Evolutionary conservation across 2,113 vertebrate species (phyloP), one percentile per base, ranked within the genome.

Genomic region (Brachionichthys hirsutus): DNA sequence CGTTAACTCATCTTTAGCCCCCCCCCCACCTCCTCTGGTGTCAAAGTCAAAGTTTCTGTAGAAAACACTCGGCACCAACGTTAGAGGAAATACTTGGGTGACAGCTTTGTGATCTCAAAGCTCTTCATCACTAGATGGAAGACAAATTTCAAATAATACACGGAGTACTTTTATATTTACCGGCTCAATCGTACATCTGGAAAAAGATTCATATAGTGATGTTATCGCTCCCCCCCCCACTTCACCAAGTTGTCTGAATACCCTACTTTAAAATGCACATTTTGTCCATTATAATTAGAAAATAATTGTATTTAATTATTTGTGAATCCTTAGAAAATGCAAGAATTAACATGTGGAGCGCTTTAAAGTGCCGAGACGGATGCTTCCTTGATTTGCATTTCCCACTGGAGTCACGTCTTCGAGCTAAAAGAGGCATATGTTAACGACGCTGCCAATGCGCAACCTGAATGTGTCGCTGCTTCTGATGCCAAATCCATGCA

Each of bases 371-470:
- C 1, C 4, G 24, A 30, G 24, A 9, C 14, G 7, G 6, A 49
- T 49, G 46, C 4, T 17, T 45, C 15, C 10, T 48, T 24, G 12
- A 38, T 38, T 38, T 38, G 46, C 18, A 15, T 8, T 24, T 12
- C 2, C 12, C 36, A 30, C 2, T 30, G 4, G 24, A 30, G 24
- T 30, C 8, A 14, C 9, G 9, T 44, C 42, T 66, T 24, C 7
- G 41, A 61, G 57, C 57, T 57, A 17, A 71, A 58, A 48, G 49
- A 13, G 38, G 30, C 52, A 46, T 35, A 38, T 46, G 44, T 44
- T 55, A 41, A n/a, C 1, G 5, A 62, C 35, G 56, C 40, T 35
- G 57, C 42, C 22, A 38, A 36, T 8, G 40, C n/a, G n/a, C 24
- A 59, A 45, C 3, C 24, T 30, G 24, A 6, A 30, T 30, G 24